Evolutionary conservation across 1,140 invertebrate genomes (phyloP).

Genomic region (Tetraneura akinire): DNA sequence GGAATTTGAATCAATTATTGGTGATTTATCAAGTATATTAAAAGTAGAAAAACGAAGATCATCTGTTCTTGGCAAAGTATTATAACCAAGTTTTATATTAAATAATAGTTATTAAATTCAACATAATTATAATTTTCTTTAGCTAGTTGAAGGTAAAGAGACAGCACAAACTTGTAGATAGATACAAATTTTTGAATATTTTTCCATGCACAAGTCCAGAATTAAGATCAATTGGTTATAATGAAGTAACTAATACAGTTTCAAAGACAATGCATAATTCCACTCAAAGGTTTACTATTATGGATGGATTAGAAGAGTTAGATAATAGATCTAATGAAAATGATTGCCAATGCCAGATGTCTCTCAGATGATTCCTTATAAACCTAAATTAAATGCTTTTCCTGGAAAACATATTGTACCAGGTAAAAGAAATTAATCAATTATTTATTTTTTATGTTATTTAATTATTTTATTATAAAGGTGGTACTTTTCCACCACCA

Average conservation of each 20-base stretch:
- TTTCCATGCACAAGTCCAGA: constrained; percentile 89
- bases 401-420: constrained; percentile 83
- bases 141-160: constrained; percentile 95
- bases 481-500: constrained; percentile 90
- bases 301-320: constrained; percentile 57
- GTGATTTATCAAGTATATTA: constrained; percentile 94
- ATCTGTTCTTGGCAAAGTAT: constrained; percentile 86
- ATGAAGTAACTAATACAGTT: constrained; percentile 66
- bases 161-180: constrained; percentile 92
- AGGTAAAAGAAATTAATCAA: constrained; percentile 60
- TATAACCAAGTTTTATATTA: not conserved
- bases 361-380: constrained; percentile 95
- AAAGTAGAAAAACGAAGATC: constrained; percentile 95
- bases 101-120: not conserved
- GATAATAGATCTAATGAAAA: constrained; percentile 59
- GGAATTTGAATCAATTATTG: constrained; percentile 98
- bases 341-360: constrained; percentile 77
- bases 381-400: constrained; percentile 80
- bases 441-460: not conserved
- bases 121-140: constrained; percentile 53
- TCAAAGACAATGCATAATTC: constrained; percentile 58
- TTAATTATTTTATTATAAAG: constrained; percentile 60
- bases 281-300: constrained; percentile 54
- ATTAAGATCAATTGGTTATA: constrained; percentile 78
- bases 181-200: constrained; percentile 92